Evolutionary conservation across 37 sponge, comb jelly and placozoan genomes (phyloP), one percentile per base, ranked within the genome.

Genomic region (Eunapius fragilis): DNA sequence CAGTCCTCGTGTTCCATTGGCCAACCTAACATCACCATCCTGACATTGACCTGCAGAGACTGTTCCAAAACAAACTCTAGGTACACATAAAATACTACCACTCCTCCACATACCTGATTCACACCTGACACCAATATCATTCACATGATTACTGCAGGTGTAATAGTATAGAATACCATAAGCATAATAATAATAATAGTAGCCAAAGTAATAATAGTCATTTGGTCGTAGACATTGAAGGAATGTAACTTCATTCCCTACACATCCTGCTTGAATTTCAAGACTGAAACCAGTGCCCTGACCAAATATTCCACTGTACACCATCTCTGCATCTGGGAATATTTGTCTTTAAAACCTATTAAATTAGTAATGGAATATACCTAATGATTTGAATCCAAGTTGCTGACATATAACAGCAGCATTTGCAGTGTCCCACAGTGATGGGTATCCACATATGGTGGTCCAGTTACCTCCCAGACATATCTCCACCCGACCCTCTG

Each of bases 21-120:
- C 71, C 25, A 82, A 72, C 3, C 82, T 41, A 10, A 82, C 71
- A 31, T 70, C 72, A 28, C 82, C 82, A 33, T 70, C 58, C 58
- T 19, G 58, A 58, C 58, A 58, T 58, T 58, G 58, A 58, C 58
- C 22, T 10, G 58, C 14, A 58, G 22, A 17, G 14, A 58, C 58
- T 58, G 58, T 2, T 17, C 14, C 58, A 58, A 58, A 17, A 58
- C 58, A 58, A 0, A 10, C 2, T 58, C 6, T 2, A 17, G 58
- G 1, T 1, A 58, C 6, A 41, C 3, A 19, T 19, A 11, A 19
- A 17, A 58, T 58, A 9, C 58, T 19, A 58, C 58, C 14, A 58
- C 14, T 17, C 22, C 19, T 58, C 19, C 58, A 58, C 58, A 58
- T 19, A 58, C 58, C 58, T 58, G 58, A 17, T 17, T 12, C 17